A percentile compares a stretch with the other conserved stretches of the same genome.
Evolutionary conservation across 2,888 invertebrate species (phyloP).

Genomic region (Agonopterix alstromeriana): DNA sequence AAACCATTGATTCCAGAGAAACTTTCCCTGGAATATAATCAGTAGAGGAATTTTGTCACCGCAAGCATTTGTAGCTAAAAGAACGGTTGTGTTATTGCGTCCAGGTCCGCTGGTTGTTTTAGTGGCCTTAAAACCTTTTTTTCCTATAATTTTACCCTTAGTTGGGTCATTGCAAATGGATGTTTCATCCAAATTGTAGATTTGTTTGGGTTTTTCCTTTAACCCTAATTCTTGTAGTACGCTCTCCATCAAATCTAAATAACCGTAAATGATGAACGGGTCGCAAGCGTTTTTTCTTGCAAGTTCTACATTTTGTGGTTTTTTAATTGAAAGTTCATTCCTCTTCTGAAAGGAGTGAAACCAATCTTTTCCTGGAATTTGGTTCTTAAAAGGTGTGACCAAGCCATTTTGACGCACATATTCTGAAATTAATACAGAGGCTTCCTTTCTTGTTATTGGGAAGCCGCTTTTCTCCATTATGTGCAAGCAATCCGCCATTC

Average conservation of each 20-base stretch:
- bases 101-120: too few relatives aligned
- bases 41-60: too few relatives aligned
- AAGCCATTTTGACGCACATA: slow-evolving; percentile 21
- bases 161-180: too few relatives aligned
- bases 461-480: slow-evolving; percentile 21
- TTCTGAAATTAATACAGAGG: slow-evolving; percentile 17
- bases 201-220: too few relatives aligned
- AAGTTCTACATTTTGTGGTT: slow-evolving; percentile 18
- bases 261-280: not conserved
- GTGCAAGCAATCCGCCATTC: not conserved
- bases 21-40: too few relatives aligned
- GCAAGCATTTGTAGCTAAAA: too few relatives aligned
- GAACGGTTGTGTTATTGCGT: too few relatives aligned
- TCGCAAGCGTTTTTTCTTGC: slow-evolving; percentile 13
- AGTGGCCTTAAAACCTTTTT: too few relatives aligned
- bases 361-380: slow-evolving; percentile 24
- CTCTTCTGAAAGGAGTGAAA: slow-evolving; percentile 17
- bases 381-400: slow-evolving; percentile 22
- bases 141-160: too few relatives aligned
- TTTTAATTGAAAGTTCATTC: slow-evolving; percentile 15
- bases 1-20: too few relatives aligned
- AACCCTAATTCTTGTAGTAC: too few relatives aligned
- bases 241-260: slow-evolving; percentile 7
- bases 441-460: slow-evolving; percentile 24
- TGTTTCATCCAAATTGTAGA: too few relatives aligned